Base-by-base conservation (phyloP, 1,140 invertebrate genomes). In the Probaryconus sp. region DNA sequence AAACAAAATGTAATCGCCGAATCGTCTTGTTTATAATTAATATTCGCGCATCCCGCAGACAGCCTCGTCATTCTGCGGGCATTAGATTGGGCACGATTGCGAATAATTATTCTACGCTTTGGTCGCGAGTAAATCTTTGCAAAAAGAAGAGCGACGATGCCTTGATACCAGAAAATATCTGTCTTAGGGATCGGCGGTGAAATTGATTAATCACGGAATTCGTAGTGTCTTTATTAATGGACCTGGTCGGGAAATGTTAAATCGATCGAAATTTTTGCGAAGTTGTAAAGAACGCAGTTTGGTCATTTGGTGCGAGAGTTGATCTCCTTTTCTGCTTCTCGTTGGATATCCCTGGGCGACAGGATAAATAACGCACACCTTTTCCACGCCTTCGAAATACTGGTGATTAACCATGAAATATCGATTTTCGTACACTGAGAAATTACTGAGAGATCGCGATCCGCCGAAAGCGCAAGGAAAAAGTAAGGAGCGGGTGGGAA, bases 331-430 rank as follows among this genome's bases (percentile, higher is more conserved):
- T 67, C 55, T 65, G 40, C 26, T 43, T 42, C 18, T 30, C 43
- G 20, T 10, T 26, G 3, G 13, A 50, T 78, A 48, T 82, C 86
- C 84, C 63, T 76, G 58, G 85, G 86, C 83, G 81, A 87, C 83
- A 80, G 78, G 82, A 88, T 88, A 86, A 88, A 86, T 88, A 87
- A 88, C 85, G 78, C 77, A 84, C 78, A 72, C 78, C 85, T 85
- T 88, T 87, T 88, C 86, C 85, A 87, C 86, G 86, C 86, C 86
- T 88, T 84, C 84, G 81, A 88, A 88, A 87, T 87, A 79, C 81
- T 83, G 85, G 85, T 87, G 85, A 87, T 88, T 87, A 88, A 82
- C 82, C 75, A 84, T 88, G 85, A 88, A 88, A 88, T 88, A 88
- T 88, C 85, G 86, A 85, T 88, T 87, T 88, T 87, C 77, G 79